Evolutionary conservation across 1,140 invertebrate species (phyloP), one percentile per base, ranked within the genome.

Genomic region (Pinna nobilis): DNA sequence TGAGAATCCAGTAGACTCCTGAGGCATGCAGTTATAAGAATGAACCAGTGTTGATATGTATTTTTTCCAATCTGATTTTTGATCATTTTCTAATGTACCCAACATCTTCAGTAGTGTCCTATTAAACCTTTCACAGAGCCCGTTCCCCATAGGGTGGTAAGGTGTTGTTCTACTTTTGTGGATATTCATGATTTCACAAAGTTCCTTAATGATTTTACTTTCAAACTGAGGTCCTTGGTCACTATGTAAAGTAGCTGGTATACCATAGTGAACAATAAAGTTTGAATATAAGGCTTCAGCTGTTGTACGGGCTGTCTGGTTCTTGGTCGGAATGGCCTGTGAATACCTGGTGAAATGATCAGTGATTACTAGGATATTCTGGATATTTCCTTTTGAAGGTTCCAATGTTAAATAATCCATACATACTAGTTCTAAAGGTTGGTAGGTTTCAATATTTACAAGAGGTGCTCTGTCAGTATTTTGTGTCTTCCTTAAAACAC

Each of bases 261-360:
- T 71, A 13, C 89, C 89, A 69, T 81, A 84, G 6, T 82, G 69
- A 50, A 71, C 80, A 20, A 90, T 64, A 7, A 83, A 74, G 9
- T 87, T 68, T 33, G 84, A 65, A 2, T 87, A 75, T 11, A 90
- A 73, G 1, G 66, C 75, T 23, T 86, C 74, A 5, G 85, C 89
- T 9, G 86, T 76, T 1, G 83, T 85, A 20, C 25, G 23, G 11
- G 81, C 77, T 30, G 65, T 79, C 53, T 77, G 44, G 37, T 86
- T 66, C 28, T 18, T 33, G 23, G 78, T 18, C 13, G 84, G 51
- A n/a, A 79, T 68, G 5, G 66, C 77, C 50, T 80, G 76, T 15
- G 37, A 25, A 35, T 47, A 86, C 49, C 69, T 63, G 0, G 85
- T 84, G 25, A 81, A 84, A 63, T 78, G 67, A 64, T 82, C 82